Evolutionary conservation across 2,797 vertebrate genomes (phyloP).

Genomic region (Lacerta bilineata): DNA sequence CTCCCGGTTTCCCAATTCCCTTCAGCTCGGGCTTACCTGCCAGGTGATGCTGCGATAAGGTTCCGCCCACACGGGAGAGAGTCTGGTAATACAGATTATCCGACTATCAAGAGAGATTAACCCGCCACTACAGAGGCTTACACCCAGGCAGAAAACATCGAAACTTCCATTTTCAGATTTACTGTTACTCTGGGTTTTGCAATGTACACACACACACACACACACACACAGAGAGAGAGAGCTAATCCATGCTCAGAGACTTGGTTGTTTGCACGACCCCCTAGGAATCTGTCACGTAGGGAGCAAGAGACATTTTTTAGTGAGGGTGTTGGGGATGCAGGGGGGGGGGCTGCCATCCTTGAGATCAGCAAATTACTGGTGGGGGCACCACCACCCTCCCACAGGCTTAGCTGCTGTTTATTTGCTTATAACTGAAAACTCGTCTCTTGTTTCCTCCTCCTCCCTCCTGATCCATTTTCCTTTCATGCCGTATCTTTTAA

Average conservation of each 20-base stretch:
- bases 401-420: constrained; percentile 35
- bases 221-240: background rate
- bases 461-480: no score
- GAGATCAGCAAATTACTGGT: background rate
- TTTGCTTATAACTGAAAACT: no score
- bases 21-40: background rate
- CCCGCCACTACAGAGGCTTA: accelerated
- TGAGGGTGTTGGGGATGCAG: no score
- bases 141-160: background rate
- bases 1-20: background rate
- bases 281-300: background rate
- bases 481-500: no score
- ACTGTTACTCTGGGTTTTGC: background rate
- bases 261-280: background rate
- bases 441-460: no score
- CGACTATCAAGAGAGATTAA: background rate
- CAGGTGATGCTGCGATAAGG: background rate
- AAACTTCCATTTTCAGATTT: background rate
- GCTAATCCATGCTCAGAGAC: background rate
- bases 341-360: no score
- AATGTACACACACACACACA: background rate
- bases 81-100: constrained; percentile 18
- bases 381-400: constrained; percentile 21
- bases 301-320: background rate
- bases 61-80: background rate